These are phyloP conservation scores for Aepyceros melampus DNA, from an alignment of 2,113 vertebrate genomes.

Conservation along the genomic window DNA sequence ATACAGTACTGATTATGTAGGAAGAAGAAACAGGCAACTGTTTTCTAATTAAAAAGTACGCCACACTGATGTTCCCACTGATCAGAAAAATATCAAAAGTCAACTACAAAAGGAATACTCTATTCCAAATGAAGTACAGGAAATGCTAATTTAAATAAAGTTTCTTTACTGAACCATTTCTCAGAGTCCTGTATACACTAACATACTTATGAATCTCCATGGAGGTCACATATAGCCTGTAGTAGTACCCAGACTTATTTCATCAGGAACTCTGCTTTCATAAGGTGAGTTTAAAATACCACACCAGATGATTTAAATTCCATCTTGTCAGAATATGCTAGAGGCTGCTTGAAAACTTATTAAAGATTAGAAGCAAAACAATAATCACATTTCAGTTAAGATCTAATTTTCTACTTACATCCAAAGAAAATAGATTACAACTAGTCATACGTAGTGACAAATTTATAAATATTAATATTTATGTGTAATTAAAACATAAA, in stretches of 20 bases:
- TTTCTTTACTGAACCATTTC: neutral
- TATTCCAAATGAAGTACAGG: neutral
- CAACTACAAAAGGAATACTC: neutral
- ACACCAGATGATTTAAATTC: neutral
- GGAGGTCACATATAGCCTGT: neutral
- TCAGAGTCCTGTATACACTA: neutral
- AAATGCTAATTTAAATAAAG: neutral
- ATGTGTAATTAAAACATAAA: neutral
- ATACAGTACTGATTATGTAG: neutral
- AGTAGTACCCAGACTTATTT: neutral
- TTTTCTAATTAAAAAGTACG: neutral
- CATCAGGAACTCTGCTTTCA: slow-evolving; percentile 1
- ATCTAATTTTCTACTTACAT: slow-evolving; percentile 2
- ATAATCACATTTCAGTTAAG: neutral
- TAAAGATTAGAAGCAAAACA: slow-evolving; percentile 30
- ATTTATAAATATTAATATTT: slow-evolving; percentile 8
- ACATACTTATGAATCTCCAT: neutral
- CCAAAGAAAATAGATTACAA: neutral
- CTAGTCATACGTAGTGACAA: neutral
- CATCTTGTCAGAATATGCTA: neutral
- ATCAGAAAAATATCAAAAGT: neutral
- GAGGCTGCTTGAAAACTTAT: neutral
- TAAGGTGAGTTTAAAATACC: neutral
- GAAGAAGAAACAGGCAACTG: neutral
- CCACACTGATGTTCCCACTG: neutral